Evolutionary conservation across 2,113 vertebrate species (phyloP).

Genomic region (Pantherophis guttatus): DNA sequence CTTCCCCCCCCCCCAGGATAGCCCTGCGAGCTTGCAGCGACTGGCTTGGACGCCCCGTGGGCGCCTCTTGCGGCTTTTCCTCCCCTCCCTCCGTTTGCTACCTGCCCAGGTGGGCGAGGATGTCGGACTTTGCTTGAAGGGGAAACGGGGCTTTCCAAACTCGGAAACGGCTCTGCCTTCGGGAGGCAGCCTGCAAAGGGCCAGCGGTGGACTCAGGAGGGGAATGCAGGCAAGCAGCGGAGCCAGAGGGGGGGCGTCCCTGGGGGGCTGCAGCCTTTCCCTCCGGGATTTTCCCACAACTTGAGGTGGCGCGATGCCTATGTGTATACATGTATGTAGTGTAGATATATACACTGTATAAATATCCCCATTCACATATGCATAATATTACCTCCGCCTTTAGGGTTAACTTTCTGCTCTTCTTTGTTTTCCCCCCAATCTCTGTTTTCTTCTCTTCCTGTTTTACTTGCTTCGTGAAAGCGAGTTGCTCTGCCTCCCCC

Average conservation of each 20-base stretch:
- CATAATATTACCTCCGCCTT: conserved; percentile 36
- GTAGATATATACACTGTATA: conserved; percentile 52
- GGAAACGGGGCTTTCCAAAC: neutral
- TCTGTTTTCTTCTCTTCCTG: accelerated
- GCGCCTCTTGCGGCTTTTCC: neutral
- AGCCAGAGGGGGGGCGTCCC: neutral
- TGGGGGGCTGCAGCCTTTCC: neutral
- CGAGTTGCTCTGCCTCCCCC: neutral
- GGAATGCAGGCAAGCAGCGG: neutral
- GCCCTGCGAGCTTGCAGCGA: too few species aligned
- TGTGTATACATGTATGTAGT: conserved; percentile 33
- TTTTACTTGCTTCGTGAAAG: conserved; percentile 51
- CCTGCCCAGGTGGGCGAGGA: neutral
- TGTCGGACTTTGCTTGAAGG: neutral
- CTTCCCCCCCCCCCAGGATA: too few species aligned
- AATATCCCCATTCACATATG: conserved; percentile 43
- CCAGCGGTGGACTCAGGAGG: too few species aligned
- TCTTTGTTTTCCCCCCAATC: neutral
- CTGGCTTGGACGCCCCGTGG: too few species aligned
- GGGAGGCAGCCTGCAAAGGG: too few species aligned
- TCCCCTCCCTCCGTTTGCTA: neutral
- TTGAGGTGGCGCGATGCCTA: neutral
- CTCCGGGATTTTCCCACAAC: neutral
- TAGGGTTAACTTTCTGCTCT: conserved; percentile 36
- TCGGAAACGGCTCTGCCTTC: neutral